phyloP scores from a whole-genome alignment of 2,113 vertebrate species.

The Anthoscopus minutus region DNA sequence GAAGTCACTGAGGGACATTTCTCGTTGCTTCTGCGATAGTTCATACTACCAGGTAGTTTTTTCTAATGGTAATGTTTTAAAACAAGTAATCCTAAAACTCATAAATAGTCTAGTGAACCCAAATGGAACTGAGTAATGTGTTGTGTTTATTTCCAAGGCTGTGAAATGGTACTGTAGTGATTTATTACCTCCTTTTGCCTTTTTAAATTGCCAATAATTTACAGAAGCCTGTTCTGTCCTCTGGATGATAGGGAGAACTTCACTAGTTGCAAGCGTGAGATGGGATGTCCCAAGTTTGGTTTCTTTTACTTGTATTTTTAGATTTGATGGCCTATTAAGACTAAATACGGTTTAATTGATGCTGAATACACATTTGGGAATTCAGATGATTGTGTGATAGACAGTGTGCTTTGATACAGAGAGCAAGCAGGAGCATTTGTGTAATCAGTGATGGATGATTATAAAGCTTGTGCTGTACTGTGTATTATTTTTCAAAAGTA shows the following conservation, averaged over 20 bases:
- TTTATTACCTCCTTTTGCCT: neutral
- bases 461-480: neutral
- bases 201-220: neutral
- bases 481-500: neutral
- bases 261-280: neutral
- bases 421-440: neutral
- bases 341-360: neutral
- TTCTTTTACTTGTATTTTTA: neutral
- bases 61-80: neutral
- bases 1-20: neutral
- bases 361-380: neutral
- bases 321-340: neutral
- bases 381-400: neutral
- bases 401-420: neutral
- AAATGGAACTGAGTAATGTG: neutral
- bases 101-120: neutral
- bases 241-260: neutral
- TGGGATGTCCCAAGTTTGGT: neutral
- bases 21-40: neutral
- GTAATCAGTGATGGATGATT: neutral
- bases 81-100: neutral
- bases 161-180: neutral
- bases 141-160: neutral
- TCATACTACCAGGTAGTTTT: neutral
- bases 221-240: neutral